A percentile compares a stretch with the other conserved stretches of the same genome.
Evolutionary conservation across 2,888 invertebrate genomes (phyloP).

Genomic region (Scaeva pyrastri): DNA sequence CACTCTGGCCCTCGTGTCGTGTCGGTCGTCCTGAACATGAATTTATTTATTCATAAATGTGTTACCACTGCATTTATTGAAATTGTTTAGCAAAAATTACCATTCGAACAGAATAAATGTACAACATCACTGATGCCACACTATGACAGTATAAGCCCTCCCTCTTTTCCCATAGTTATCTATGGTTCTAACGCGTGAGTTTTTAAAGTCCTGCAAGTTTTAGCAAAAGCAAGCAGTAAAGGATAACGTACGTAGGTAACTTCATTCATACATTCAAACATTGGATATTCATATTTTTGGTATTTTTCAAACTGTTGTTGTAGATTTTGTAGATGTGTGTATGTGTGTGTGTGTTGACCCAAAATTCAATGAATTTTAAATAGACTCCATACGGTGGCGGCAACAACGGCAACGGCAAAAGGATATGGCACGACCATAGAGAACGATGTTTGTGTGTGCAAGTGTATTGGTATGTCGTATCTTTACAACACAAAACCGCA

Average conservation of each 20-base stretch:
- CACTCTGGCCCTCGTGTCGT: too few relatives aligned
- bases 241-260: neutral
- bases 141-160: neutral
- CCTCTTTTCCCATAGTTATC: neutral
- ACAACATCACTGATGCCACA: slow-evolving; percentile 69
- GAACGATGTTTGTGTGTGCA: slow-evolving; percentile 11
- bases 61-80: slow-evolving; percentile 76
- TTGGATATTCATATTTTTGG: slow-evolving; percentile 1
- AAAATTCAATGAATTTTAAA: slow-evolving; percentile 77
- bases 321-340: too few relatives aligned
- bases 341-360: slow-evolving; percentile 54
- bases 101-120: slow-evolving; percentile 77
- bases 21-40: slow-evolving; percentile 54
- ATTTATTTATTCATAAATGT: slow-evolving; percentile 75
- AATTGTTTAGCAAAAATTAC: slow-evolving; percentile 75
- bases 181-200: slow-evolving; percentile 9
- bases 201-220: slow-evolving; percentile 35
- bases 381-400: slow-evolving; percentile 23
- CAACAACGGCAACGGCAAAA: too few relatives aligned
- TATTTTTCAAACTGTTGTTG: slow-evolving; percentile 44
- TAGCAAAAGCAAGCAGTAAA: neutral
- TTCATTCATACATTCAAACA: too few relatives aligned
- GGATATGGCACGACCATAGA: slow-evolving; percentile 10
- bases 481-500: slow-evolving; percentile 33
- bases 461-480: neutral